Conservation (phyloP, 2,113 vertebrate genomes). For the Cynoglossus semilaevis region DNA sequence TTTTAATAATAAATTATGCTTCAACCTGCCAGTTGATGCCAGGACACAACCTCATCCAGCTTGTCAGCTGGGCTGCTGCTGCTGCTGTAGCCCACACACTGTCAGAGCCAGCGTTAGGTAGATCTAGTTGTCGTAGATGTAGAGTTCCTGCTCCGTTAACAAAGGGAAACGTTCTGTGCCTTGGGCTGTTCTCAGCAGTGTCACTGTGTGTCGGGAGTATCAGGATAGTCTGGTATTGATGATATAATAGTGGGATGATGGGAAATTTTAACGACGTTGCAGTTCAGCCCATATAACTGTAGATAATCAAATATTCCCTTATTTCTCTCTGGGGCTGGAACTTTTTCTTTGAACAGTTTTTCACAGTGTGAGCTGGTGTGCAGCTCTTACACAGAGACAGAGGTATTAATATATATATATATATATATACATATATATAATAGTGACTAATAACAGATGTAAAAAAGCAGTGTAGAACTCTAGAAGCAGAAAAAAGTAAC, state of each 20-base stretch:
- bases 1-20: constrained; percentile 12
- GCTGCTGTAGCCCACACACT: constrained; percentile 23
- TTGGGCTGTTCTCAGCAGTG: constrained; percentile 57
- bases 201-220: constrained; percentile 9
- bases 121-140: constrained; percentile 19
- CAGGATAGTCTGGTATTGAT: not conserved
- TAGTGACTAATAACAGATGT: too few species aligned
- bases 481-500: too few species aligned
- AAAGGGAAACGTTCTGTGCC: constrained; percentile 66
- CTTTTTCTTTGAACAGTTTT: too few species aligned
- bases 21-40: constrained; percentile 32
- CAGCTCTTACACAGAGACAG: too few species aligned
- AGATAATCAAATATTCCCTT: not conserved
- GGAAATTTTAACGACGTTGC: not conserved
- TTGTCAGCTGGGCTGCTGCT: constrained; percentile 7
- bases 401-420: too few species aligned
- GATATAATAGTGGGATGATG: not conserved
- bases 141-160: constrained; percentile 54
- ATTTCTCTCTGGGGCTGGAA: not conserved
- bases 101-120: constrained; percentile 42
- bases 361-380: too few species aligned
- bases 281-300: not conserved
- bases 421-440: too few species aligned
- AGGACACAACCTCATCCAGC: constrained; percentile 40
- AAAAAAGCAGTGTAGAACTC: too few species aligned